These are phyloP conservation scores for Lacerta viridis DNA, from an alignment of 2,797 vertebrate species.

Conservation along the genomic window DNA sequence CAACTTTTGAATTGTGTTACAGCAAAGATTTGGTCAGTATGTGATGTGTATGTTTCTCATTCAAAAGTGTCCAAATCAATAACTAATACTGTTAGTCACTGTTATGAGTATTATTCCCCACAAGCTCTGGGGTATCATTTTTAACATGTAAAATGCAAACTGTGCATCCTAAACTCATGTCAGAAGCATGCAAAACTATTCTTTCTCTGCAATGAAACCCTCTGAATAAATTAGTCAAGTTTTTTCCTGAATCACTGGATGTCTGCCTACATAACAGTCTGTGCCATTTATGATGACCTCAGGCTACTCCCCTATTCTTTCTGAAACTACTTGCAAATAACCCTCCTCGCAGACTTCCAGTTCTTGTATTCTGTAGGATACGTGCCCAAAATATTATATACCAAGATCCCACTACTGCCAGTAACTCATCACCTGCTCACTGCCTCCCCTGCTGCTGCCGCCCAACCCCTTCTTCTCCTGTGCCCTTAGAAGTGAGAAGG, in stretches of 20 bases:
- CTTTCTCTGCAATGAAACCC: not conserved
- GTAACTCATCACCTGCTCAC: too few species aligned
- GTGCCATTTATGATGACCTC: too few species aligned
- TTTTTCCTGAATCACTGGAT: not conserved
- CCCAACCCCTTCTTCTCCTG: too few species aligned
- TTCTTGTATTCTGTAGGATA: not conserved
- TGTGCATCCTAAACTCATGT: not conserved
- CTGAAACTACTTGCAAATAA: too few species aligned
- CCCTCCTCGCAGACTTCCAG: too few species aligned
- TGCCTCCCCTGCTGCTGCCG: too few species aligned
- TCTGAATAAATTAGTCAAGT: too few species aligned
- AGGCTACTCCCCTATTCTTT: too few species aligned
- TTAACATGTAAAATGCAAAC: not conserved
- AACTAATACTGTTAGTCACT: not conserved
- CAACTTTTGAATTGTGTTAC: not conserved
- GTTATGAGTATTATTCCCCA: not conserved
- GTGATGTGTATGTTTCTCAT: not conserved
- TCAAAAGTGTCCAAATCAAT: not conserved
- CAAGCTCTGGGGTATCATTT: not conserved
- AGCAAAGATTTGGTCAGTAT: not conserved
- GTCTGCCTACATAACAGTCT: not conserved
- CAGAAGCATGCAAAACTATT: not conserved
- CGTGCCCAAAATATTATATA: not conserved
- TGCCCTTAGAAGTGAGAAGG: too few species aligned
- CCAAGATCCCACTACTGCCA: not conserved